These are phyloP conservation scores for Falco biarmicus DNA, from an alignment of 2,797 vertebrate species.

Conservation along the genomic window DNA sequence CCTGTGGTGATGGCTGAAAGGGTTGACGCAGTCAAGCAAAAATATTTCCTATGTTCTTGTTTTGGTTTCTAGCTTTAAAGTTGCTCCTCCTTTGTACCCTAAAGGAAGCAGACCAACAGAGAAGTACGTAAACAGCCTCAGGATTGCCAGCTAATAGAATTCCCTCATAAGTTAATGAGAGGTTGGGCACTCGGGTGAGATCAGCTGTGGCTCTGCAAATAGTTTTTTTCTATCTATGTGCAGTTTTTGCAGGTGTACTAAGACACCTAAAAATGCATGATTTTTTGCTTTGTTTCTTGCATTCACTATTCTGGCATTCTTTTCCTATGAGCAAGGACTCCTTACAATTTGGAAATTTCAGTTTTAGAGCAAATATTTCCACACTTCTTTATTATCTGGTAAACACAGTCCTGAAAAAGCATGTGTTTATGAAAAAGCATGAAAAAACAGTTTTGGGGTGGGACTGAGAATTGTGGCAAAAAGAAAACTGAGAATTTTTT, in stretches of 20 bases:
- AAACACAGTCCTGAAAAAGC: neutral
- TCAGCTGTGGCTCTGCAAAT: neutral
- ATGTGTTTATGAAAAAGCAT: neutral
- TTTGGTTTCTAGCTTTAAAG: neutral
- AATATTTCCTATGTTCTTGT: neutral
- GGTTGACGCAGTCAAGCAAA: neutral
- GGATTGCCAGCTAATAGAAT: neutral
- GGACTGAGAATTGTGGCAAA: neutral
- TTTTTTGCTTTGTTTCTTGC: neutral
- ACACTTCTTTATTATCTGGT: neutral
- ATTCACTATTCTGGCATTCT: neutral
- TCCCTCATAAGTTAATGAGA: neutral
- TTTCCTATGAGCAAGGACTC: neutral
- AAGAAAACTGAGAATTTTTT: neutral
- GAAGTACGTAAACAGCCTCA: neutral
- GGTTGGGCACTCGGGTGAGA: neutral
- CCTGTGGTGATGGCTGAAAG: neutral
- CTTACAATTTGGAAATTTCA: neutral
- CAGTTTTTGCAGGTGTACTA: neutral
- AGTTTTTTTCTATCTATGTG: rapidly evolving
- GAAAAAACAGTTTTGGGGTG: neutral
- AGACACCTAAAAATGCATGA: neutral
- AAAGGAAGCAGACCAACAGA: neutral
- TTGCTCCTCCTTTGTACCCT: neutral
- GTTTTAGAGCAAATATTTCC: neutral